Percentiles rank a stretch among this genome's conserved stretches.
Conservation (phyloP, 2,113 vertebrate species). For the Marcusenius ussheri region DNA sequence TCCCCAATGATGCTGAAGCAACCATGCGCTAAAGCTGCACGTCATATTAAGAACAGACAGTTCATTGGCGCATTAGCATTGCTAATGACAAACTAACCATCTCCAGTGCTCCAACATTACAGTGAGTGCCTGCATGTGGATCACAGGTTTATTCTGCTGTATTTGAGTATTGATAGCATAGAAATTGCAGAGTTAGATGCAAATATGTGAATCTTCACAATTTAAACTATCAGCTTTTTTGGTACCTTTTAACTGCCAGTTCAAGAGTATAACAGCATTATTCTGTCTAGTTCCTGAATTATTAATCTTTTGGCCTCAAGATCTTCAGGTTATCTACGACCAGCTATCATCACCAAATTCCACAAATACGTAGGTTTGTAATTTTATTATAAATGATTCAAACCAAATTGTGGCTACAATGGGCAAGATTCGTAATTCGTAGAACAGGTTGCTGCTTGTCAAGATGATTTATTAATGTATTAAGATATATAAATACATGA, state of each 20-base stretch:
- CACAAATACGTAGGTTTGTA: not conserved
- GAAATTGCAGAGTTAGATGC: not conserved
- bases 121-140: not conserved
- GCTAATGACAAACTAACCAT: not conserved
- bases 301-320: not conserved
- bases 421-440: not conserved
- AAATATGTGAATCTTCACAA: not conserved
- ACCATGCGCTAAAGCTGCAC: not conserved
- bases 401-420: not conserved
- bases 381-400: not conserved
- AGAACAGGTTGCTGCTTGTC: not conserved
- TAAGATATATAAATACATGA: not conserved
- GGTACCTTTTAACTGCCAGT: not conserved
- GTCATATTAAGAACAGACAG: not conserved
- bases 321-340: not conserved
- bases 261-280: not conserved
- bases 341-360: not conserved
- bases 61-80: not conserved
- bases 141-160: not conserved
- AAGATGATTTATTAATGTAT: not conserved
- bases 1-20: not conserved
- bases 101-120: not conserved
- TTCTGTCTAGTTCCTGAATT: not conserved
- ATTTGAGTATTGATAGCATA: not conserved
- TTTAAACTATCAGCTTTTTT: not conserved